Evolutionary conservation across 2,888 invertebrate genomes (phyloP).

Genomic region (Aspidiotus rigidus): DNA sequence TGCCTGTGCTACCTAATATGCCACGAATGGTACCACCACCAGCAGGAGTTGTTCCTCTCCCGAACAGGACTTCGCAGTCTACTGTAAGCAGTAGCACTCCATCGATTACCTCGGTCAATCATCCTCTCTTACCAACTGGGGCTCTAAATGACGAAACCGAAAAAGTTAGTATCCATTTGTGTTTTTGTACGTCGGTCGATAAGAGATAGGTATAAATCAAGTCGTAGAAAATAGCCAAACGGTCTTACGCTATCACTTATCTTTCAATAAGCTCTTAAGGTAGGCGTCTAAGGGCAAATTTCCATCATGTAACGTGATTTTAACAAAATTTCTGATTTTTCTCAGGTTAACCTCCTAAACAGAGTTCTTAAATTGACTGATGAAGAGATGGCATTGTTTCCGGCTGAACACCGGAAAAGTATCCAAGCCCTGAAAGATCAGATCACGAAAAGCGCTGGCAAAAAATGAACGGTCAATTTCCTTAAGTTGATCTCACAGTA

Average conservation of each 20-base stretch:
- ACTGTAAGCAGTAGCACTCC: conserved; percentile 35
- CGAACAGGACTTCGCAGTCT: conserved; percentile 35
- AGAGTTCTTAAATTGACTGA: conserved; percentile 95
- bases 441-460: conserved; percentile 59
- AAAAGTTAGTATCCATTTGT: conserved; percentile 17
- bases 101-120: conserved; percentile 33
- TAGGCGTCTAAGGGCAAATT: neutral
- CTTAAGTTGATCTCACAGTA: neutral
- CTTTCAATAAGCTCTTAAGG: neutral
- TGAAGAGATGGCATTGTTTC: conserved; percentile 91
- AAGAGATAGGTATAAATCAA: too few relatives aligned
- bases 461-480: neutral
- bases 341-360: conserved; percentile 89
- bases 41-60: conserved; percentile 29
- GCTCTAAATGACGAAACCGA: conserved; percentile 23
- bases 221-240: too few relatives aligned
- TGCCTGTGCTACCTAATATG: conserved; percentile 41
- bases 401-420: conserved; percentile 90
- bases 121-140: conserved; percentile 1
- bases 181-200: too few relatives aligned
- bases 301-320: neutral
- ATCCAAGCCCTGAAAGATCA: conserved; percentile 94
- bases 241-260: too few relatives aligned
- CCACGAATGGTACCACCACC: conserved; percentile 38
- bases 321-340: conserved; percentile 35